Evolutionary conservation across 2,888 invertebrate species (phyloP), one percentile per base, ranked within the genome.

Genomic region (Meliscaeva auricollis): DNA sequence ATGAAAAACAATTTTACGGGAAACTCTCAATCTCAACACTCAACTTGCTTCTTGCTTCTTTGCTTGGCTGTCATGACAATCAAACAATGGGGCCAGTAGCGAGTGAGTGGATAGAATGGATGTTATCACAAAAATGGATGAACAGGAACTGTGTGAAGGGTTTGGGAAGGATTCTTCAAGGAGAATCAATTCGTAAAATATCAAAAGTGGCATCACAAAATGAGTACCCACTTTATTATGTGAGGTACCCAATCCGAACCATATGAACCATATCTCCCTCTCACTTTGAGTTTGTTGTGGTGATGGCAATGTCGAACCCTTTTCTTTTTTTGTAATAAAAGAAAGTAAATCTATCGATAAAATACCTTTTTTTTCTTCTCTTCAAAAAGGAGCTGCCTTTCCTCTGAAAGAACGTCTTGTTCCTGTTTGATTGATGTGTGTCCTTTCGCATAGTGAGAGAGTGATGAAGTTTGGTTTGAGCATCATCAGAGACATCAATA

Each of bases 1-100:
- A 84, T 84, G 84, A 84, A 84, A 80, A 84, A 75, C 80, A 80
- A 84, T 84, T 84, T 84, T 54, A 84, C 79, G 70, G 84, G 58
- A 58, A 75, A 84, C 64, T 75, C 70, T 78, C 48, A 50, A 66
- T 50, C 83, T 58, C 62, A 64, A 70, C 79, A 74, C 79, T 79
- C 79, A 66, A n/a, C n/a, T n/a, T n/a, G n/a, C n/a, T n/a, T n/a
- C n/a, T n/a, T n/a, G n/a, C n/a, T n/a, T n/a, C n/a, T n/a, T n/a
- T n/a, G n/a, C n/a, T n/a, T n/a, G n/a, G n/a, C n/a, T 20, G 20
- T 69, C 70, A 76, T 79, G 80, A 66, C 80, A 84, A 70, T 79
- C 79, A 79, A 79, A 84, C 75, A 84, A 80, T 80, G 66, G 66
- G 66, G 50, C 1, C 7, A 2, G 30, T 26, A 20, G 32, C 20